Base-by-base conservation (phyloP, 2,113 vertebrate species). In the Engraulis encrasicolus region DNA sequence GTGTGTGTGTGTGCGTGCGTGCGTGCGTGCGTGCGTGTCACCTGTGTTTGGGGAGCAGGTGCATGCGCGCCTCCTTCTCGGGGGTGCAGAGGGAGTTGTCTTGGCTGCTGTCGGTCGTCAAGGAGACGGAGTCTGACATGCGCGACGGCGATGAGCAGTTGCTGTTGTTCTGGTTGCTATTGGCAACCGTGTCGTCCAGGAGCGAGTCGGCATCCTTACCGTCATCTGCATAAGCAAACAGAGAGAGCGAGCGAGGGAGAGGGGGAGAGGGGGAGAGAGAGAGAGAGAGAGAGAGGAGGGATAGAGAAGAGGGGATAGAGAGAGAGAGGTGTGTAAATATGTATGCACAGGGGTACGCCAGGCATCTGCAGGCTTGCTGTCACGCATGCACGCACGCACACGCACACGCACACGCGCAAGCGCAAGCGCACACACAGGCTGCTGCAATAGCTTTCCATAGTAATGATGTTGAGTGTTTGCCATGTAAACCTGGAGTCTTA, bases 161-260 rank as follows among this genome's bases (percentile, higher is more conserved):
- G 86, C 97, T 99, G 92, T 99, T 99, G 95, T 99, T 99, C 91
- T 99, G 98, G 94, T 99, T 99, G 90, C 97, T 99, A 86, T 99
- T 99, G 90, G 97, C 98, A 6, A 96, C 98, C 0, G 96, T 95
- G 89, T 99, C 98, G 82, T 99, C 98, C 91, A 97, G 95, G 90
- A 98, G 90, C 36, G 98, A 99, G 94, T 99, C 98, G 0, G 93
- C 92, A 84, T 99, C 97, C 92, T 96, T 98, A 83, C 92, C 89
- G 87, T 97, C 96, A 87, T 99, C 97, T 99, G 86, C 0, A 74
- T 19, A 50, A 40, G 36, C 88, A 92, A 93, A 92, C 12, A 91
- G 78, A 91, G n/a, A n/a, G n/a, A n/a, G n/a, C n/a, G n/a, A n/a
- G n/a, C n/a, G n/a, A n/a, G n/a, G n/a, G n/a, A n/a, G n/a, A n/a